Conservation (phyloP, 2,888 invertebrate genomes). For the Priocnemis perturbator region DNA sequence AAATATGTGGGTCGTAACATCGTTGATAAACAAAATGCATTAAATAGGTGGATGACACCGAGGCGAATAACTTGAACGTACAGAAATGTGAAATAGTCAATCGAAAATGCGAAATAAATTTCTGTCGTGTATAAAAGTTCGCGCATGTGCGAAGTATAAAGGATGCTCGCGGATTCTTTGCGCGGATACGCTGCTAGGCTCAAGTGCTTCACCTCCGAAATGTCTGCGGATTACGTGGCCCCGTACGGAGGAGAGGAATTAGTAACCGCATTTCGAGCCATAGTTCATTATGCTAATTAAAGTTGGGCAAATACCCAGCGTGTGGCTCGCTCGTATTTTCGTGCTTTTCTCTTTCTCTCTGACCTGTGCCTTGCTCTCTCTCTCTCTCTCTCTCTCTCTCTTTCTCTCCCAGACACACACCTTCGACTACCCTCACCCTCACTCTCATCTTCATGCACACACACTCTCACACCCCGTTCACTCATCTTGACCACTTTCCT, state of each 20-base stretch:
- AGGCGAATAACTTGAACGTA: too few species aligned
- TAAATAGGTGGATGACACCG: too few species aligned
- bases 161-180: constrained; percentile 2
- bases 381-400: constrained; percentile 6
- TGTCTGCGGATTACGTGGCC: constrained; percentile 7
- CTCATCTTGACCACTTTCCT: constrained; percentile 34
- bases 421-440: neutral
- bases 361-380: neutral
- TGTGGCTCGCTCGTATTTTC: constrained; percentile 37
- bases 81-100: too few species aligned
- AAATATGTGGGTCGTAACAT: too few species aligned
- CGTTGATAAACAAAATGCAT: too few species aligned
- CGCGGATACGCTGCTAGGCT: neutral
- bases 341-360: constrained; percentile 7
- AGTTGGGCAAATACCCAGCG: constrained; percentile 53
- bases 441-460: neutral
- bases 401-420: too few species aligned
- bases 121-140: too few species aligned
- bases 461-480: neutral
- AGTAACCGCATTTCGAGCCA: constrained; percentile 50
- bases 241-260: constrained; percentile 37
- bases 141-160: too few species aligned
- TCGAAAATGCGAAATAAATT: too few species aligned
- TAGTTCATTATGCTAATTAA: constrained; percentile 64
- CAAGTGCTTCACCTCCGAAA: constrained; percentile 7